These are phyloP conservation scores for Drosophila greeni DNA, from an alignment of 2,888 invertebrate genomes.

Conservation along the genomic window DNA sequence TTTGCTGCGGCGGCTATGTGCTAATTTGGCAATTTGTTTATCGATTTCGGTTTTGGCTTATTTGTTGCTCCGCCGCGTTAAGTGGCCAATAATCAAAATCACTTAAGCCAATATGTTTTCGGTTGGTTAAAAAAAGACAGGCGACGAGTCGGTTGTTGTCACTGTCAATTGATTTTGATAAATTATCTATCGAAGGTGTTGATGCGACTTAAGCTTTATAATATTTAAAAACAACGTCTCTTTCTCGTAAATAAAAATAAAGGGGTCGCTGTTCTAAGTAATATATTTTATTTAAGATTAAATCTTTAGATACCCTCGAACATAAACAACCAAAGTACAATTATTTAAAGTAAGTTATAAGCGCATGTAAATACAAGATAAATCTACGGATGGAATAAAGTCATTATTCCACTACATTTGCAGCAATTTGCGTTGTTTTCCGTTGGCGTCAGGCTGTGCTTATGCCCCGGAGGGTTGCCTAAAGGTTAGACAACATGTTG, in stretches of 20 bases:
- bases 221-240: too few species aligned
- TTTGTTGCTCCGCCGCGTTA: constrained; percentile 59
- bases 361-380: constrained; percentile 9
- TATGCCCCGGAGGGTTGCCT: constrained; percentile 57
- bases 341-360: neutral
- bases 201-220: too few species aligned
- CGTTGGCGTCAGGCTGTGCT: constrained; percentile 52
- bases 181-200: neutral
- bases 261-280: too few species aligned
- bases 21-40: constrained; percentile 75
- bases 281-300: too few species aligned
- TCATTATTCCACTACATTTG: constrained; percentile 67
- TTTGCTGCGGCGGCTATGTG: constrained; percentile 52
- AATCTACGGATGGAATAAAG: constrained; percentile 45
- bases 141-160: neutral
- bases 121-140: neutral
- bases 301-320: neutral
- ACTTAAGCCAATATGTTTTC: constrained; percentile 69
- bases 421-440: constrained; percentile 40
- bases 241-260: too few species aligned
- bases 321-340: neutral
- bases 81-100: constrained; percentile 74
- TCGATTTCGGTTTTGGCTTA: constrained; percentile 60
- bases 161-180: neutral
- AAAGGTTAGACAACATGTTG: constrained; percentile 45